phyloP scores from a whole-genome alignment of 1,140 invertebrate species.

The Brachionus rotundiformis region DNA sequence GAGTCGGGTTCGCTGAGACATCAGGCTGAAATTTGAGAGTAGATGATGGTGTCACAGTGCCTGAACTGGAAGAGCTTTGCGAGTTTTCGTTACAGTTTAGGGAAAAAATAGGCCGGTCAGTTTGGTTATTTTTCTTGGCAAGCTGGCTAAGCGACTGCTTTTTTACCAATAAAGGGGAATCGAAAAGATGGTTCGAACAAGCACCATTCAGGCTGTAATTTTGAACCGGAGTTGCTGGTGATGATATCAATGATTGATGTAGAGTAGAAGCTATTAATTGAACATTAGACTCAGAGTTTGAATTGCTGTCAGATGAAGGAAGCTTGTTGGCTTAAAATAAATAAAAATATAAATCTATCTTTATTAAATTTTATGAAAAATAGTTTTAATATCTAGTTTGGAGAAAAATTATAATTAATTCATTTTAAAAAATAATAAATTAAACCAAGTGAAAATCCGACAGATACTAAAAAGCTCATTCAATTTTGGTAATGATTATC shows the following conservation, averaged over 20 bases:
- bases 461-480: too few relatives aligned
- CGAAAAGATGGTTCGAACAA: not conserved
- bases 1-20: not conserved
- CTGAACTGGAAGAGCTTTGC: slow-evolving; percentile 27
- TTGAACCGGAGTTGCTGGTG: slow-evolving; percentile 29
- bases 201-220: not conserved
- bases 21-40: not conserved
- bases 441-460: too few relatives aligned
- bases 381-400: too few relatives aligned
- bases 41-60: not conserved
- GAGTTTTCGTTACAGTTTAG: slow-evolving; percentile 20
- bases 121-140: not conserved
- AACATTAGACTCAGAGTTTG: not conserved
- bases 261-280: slow-evolving; percentile 14
- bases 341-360: not conserved
- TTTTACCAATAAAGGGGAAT: not conserved
- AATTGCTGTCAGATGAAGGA: not conserved
- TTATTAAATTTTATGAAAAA: too few relatives aligned
- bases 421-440: too few relatives aligned
- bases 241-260: slow-evolving; percentile 30
- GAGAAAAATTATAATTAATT: too few relatives aligned
- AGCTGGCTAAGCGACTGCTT: not conserved
- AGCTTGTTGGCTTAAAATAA: not conserved
- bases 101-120: not conserved
- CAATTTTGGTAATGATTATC: too few relatives aligned